Base-by-base conservation (phyloP, 1,140 invertebrate genomes). In the Conus betulinus region DNA sequence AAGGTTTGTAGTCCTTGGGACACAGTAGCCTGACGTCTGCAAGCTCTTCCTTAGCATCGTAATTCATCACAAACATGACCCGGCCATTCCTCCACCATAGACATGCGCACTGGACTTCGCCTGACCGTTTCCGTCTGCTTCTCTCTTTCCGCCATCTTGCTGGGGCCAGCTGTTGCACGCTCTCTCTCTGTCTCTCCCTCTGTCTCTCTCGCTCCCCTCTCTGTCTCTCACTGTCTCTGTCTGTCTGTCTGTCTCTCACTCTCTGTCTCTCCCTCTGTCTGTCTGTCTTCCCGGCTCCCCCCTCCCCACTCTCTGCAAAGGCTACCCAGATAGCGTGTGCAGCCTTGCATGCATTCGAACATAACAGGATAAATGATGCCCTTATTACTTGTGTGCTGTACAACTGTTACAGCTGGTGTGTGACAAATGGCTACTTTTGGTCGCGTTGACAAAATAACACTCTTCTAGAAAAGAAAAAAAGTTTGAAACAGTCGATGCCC, bases 1-100 rank as follows among this genome's bases (percentile, higher is more conserved):
- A 17, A 52, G 82, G 78, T 79, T 83, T 17, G 82, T 89, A 20
- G n/a, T 79, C 7, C 39, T 89, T 25, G 39, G 71, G 27, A 27
- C 25, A 81, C 25, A 60, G 57, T 51, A 84, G 67, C 25, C 39
- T 86, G 15, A 85, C 85, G 81, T 76, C 76, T 86, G 82, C n/a
- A 76, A 78, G 63, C 84, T 88, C 52, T 88, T 39, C 39, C 39
- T 39, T 39, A 39, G 39, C 39, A 39, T 39, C 39, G 39, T 39
- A 39, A 39, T 39, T 39, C 39, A 39, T 39, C 39, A 39, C 39
- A 39, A 39, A 39, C 39, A 39, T 39, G 39, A 39, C 39, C 39
- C 39, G 39, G 39, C 39, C 39, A 39, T 84, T 79, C 88, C 88
- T 57, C 51, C 78, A n/a, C 74, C 85, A 84, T 74, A 86, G 85